Base-by-base conservation (phyloP, 2,797 vertebrate genomes). In the Hydrophis major region DNA sequence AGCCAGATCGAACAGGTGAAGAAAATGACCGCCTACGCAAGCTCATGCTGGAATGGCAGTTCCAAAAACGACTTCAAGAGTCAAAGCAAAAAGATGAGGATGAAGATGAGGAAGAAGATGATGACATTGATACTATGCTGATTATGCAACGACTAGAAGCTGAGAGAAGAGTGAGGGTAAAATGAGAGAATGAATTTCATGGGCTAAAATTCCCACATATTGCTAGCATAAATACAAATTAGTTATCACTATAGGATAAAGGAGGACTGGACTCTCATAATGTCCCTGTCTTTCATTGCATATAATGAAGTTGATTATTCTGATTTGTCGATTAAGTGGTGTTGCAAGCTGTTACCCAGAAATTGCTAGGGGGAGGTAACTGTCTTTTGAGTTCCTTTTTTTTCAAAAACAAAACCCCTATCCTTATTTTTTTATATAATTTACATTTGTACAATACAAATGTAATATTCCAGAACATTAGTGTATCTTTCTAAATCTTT, bases 41-140 rank as follows among this genome's bases (percentile, higher is more conserved):
- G 94, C 98, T 99, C 92, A 99, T 99, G 99, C 98, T 99, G 66
- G 99, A 99, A 97, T 99, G 99, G 99, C 99, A 99, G 97, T 99
- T 99, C 97, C 99, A 99, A 97, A 99, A 99, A 96, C 96, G 99
- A 28, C 98, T 99, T 93, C 99, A 99, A 94, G 99, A 99, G 96
- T 99, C 99, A 47, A 99, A 99, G 96, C 99, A 99, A 95, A 99
- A 99, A 86, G 99, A 99, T 74, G 99, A 99, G 6, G 99, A 99
- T 0, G 99, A 99, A 61, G 99, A 99, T 88, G 99, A 99, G 69
- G 99, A 99, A 55, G 98, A 98, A 90, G 98, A 98, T 0, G 99
- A 99, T 83, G 99, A 99, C 20, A 98, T 99, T 96, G 99, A 99
- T 97, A 98, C 99, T 69, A 97, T 98, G 98, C 97, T 99, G 93